Evolutionary conservation across 2,888 invertebrate genomes (phyloP).

Genomic region (Orthosia gothica): DNA sequence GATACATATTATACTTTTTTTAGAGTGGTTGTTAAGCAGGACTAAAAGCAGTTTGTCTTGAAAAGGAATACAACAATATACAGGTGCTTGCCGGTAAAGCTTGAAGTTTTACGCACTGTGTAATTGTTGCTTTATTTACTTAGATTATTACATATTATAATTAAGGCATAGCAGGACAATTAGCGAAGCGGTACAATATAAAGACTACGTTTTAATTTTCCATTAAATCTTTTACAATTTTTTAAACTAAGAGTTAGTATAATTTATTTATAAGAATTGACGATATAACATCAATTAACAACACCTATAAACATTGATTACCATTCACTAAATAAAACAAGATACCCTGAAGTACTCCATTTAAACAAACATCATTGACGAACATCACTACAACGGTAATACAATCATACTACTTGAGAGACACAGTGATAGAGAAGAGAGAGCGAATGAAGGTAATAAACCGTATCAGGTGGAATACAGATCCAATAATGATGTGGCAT

Average conservation of each 20-base stretch:
- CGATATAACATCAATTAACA: constrained; percentile 20
- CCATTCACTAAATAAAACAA: constrained; percentile 59
- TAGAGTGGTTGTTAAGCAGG: constrained; percentile 6
- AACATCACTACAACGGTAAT: constrained; percentile 57
- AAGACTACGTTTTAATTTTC: neutral
- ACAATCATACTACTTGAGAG: constrained; percentile 51
- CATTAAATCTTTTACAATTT: neutral
- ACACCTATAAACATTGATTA: constrained; percentile 54
- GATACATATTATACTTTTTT: neutral
- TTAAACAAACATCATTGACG: constrained; percentile 48
- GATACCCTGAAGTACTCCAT: constrained; percentile 41
- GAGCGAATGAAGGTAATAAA: constrained; percentile 47
- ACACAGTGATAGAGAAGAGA: constrained; percentile 49
- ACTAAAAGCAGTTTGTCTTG: constrained; percentile 30
- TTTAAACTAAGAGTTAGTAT: constrained; percentile 7
- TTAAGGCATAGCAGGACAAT: constrained; percentile 42
- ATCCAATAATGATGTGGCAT: constrained; percentile 56
- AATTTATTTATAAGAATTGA: constrained; percentile 7
- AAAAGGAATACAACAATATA: neutral
- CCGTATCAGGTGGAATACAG: constrained; percentile 62
- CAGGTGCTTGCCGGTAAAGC: constrained; percentile 8
- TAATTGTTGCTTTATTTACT: constrained; percentile 1
- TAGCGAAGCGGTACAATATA: constrained; percentile 38
- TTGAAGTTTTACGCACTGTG: constrained; percentile 12
- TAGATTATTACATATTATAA: neutral